Base-by-base conservation (phyloP, 2,888 invertebrate genomes). In the Oscheius myriophilus region DNA sequence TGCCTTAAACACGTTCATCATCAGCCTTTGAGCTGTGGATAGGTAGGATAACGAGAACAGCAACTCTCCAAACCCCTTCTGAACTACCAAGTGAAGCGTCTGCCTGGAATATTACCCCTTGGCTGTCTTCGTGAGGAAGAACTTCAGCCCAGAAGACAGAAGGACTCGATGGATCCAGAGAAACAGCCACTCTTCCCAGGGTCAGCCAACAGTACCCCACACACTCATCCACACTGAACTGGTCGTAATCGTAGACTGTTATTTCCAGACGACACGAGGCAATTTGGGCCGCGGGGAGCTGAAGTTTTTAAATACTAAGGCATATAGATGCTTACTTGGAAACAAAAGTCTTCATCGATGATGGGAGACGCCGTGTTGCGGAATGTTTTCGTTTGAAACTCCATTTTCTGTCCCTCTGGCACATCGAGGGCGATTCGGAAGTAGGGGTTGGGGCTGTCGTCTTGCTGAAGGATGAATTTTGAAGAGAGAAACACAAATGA, bases 1-100 rank as follows among this genome's bases (percentile, higher is more conserved):
- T 9, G 90, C 90, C 76, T 90, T 90, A 70, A 91, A 88, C 4
- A 91, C 87, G 51, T 90, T 90, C 26, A 91, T 89, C 0, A 90
- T 90, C 53, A 91, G 87, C 78, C 90, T 87, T 83, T 90, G 90
- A 12, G 90, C 90, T 21, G 90, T 88, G 1, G 89, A 88, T 64
- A 90, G 87, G 84, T 90, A 90, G 1, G 90, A 89, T 63, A 90
- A 79, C 0, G 90, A 90, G 33, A 90, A 89, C 87, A 90, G 88
- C 45, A 90, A 84, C 75, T 90, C 90, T n/a, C 90, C 90, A 41
- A 89, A 87, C 51, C 89, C 89, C 42, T 88, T 87, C 87, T 87
- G 67, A 51, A 81, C 68, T 41, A 7, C 11, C 23, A 2, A 41
- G 6, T 9, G 7, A 41, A 18, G n/a, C 11, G 33, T 26, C 54